Base-by-base conservation (phyloP, 2,797 vertebrate species). In the Lepilemur septentrionalis region DNA sequence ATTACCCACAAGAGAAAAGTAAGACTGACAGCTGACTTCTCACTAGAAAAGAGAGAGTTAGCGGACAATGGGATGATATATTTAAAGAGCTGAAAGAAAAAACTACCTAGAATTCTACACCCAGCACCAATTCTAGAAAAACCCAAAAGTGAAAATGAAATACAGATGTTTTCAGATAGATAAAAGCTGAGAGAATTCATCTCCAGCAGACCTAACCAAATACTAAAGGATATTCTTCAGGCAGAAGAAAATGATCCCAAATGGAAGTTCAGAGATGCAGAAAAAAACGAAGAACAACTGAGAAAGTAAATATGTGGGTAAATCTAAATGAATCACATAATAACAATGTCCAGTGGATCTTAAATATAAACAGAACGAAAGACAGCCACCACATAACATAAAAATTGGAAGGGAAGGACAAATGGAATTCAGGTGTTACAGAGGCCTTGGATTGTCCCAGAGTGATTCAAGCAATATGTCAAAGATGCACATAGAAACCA, bases 311-410 rank as follows among this genome's bases (percentile, higher is more conserved):
- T 25, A 48, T 4, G 14, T 46, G 59, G 15, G 2, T 61, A 81
- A 88, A 96, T 92, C 76, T 84, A 94, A 93, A 87, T 65, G 48
- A 93, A 83, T 52, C 55, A 73, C 43, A 82, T 76, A 46, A 93
- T 76, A 84, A 48, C 67, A 75, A 41, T 67, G 50, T 35, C 67
- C 55, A 70, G 18, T 18, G 15, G 59, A 43, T 63, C 73, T 76
- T 79, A 89, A 94, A 85, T 43, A 93, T 38, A 91, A 80, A 83
- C 12, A 93, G 59, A 93, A 91, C 35, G 48, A 76, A 93, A 89
- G 23, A 50, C 38, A 82, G 79, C 9, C 72, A 43, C n/a, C 38
- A 57, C 35, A 41, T 30, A 82, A 86, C 32, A 73, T 50, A 86
- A 90, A 91, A 94, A 92, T 5, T 86, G 38, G 59, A 81, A 79